Conservation (phyloP, 1,140 invertebrate genomes). For the Oryctes rhinoceros region DNA sequence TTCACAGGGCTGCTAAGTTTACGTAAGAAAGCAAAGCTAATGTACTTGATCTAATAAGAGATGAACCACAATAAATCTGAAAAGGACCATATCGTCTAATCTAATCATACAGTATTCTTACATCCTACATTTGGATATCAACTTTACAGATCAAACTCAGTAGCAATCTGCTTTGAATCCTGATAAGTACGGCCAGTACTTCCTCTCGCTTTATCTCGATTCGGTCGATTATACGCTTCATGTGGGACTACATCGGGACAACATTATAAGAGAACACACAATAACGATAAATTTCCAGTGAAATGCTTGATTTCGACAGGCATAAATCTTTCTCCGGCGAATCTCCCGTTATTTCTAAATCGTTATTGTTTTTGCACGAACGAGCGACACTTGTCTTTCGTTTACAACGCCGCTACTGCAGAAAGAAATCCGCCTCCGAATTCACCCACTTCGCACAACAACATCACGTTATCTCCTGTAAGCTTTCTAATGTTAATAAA, state of each 20-base stretch:
- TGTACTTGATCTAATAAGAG: too few species aligned
- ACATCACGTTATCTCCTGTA: not conserved
- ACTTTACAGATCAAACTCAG: too few species aligned
- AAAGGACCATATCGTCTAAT: too few species aligned
- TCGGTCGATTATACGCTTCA: not conserved
- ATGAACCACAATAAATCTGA: too few species aligned
- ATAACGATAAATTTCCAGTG: conserved; percentile 1
- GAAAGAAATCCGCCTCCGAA: not conserved
- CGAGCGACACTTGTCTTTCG: not conserved
- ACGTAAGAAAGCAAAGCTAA: too few species aligned
- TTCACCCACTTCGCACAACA: not conserved
- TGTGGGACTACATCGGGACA: not conserved
- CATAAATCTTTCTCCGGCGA: not conserved
- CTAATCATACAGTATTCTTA: too few species aligned
- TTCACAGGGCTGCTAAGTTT: too few species aligned
- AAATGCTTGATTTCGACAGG: conserved; percentile 11
- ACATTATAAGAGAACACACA: not conserved
- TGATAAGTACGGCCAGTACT: too few species aligned
- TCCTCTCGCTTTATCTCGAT: not conserved
- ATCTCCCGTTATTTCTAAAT: conserved; percentile 1
- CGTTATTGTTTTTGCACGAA: conserved; percentile 14
- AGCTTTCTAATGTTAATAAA: conserved; percentile 25
- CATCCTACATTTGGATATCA: too few species aligned
- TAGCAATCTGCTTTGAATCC: too few species aligned
- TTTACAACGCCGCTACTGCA: not conserved